Evolutionary conservation across 1,140 invertebrate genomes (phyloP), one percentile per base, ranked within the genome.

Genomic region (Anoplolepis gracilipes): DNA sequence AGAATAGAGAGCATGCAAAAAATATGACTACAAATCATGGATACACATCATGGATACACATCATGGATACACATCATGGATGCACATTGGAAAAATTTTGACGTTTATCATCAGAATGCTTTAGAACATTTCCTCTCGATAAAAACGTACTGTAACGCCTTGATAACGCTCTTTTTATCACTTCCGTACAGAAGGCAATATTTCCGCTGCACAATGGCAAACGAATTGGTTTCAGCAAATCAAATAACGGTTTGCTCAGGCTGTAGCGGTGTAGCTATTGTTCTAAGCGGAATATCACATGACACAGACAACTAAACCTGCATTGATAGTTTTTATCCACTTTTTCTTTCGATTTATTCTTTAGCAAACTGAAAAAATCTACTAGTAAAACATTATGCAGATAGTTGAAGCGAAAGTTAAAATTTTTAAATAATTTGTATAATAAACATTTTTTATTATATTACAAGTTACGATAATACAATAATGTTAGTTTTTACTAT

Each of bases 211-310:
- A 36, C 62, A 42, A 79, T 79, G 33, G 46, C 46, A 70, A 81
- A 81, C 33, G 33, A 81, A 81, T 72, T 57, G 76, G 30, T 81
- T 57, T 81, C 22, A 70, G 67, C 33, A 55, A 81, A 81, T 70
- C 65, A 81, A 81, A 72, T 81, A 70, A 70, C 49, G 19, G 22
- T 81, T 81, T 49, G 2, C 55, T 3, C 46, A 39, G 42, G 46
- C 19, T 30, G 36, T 72, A 25, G 19, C 6, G 25, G 25, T 39
- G 49, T 30, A 81, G 7, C 33, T 49, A 72, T 70, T 81, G 65
- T 70, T 1, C 65, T 81, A 70, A 70, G 39, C 10, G 61, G n/a
- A 64, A 25, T 70, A 72, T 81, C 65, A 57, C 25, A 39, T 57
- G 22, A n/a, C 33, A 42, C 77, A 70, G n/a, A 13, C 49, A 81